Evolutionary conservation across 2,113 vertebrate genomes (phyloP), one percentile per base, ranked within the genome.

Genomic region (Xiphorhynchus elegans): DNA sequence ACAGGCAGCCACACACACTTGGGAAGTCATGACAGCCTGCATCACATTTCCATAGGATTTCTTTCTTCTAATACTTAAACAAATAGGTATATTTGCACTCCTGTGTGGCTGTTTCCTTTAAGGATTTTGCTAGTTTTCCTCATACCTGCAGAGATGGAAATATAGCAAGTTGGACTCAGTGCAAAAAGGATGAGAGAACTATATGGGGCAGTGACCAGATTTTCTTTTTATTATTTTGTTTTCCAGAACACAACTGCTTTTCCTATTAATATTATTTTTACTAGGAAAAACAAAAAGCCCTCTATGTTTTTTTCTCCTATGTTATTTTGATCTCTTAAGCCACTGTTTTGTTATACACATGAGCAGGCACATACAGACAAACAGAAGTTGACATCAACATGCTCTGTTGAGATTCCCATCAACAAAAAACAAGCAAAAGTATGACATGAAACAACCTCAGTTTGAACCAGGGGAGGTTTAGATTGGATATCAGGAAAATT

Each of bases 161-260:
- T 15, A 33, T 1, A 14, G 13, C 13, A 29, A n/a, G 11, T 24
- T 63, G 42, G 12, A 8, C 10, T 5, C 50, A 63, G 55, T 39
- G 20, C 6, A 28, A 10, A 29, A 39, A 39, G 9, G 5, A 6
- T 7, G 25, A 11, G n/a, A 13, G 25, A 21, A 33, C 47, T 6
- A 2, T 12, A 25, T 0, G 1, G 52, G 5, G 16, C 40, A 18
- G 28, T 31, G 28, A 21, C 4, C 6, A 8, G 31, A 5, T n/a
- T 72, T 67, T 49, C 13, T 29, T 66, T 35, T 55, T 28, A 4
- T 28, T 44, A 3, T 23, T 55, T 40, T 23, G 6, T 24, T 56
- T 67, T 52, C 29, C 17, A 12, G 28, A 69, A 25, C 18, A 5
- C 1, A 42, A 28, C 4, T 29, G 5, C 16, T 68, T 78, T 53